phyloP scores from a whole-genome alignment of 2,888 invertebrate genomes.

The Lithodes maja region DNA sequence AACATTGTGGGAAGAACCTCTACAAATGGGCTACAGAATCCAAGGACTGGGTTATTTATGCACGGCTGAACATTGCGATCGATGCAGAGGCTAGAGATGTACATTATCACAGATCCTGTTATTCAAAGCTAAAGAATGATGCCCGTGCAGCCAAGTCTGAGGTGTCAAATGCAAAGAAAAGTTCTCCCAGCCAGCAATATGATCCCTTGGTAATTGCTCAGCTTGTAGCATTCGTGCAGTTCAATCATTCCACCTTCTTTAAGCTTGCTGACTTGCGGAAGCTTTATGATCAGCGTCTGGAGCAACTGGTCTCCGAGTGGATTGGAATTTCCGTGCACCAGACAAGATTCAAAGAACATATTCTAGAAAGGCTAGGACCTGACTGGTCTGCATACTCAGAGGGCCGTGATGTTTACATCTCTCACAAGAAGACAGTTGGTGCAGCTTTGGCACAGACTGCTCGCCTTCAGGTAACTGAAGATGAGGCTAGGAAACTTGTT shows the following conservation, averaged over 20 bases:
- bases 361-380: neutral
- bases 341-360: neutral
- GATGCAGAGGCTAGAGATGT: conserved; percentile 5
- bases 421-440: neutral
- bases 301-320: conserved; percentile 2
- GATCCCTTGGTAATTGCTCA: conserved; percentile 8
- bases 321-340: neutral
- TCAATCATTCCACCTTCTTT: neutral
- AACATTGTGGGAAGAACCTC: neutral
- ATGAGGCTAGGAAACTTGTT: neutral
- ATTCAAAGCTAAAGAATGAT: neutral
- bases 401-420: neutral
- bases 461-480: neutral
- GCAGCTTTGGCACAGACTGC: neutral
- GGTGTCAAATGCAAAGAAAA: neutral
- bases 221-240: conserved; percentile 13
- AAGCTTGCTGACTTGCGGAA: neutral
- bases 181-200: neutral
- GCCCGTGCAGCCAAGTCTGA: neutral
- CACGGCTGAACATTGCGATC: conserved; percentile 1
- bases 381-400: neutral
- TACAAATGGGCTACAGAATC: neutral
- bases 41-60: neutral
- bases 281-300: conserved; percentile 4
- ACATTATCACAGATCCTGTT: neutral